Evolutionary conservation across 92 coral and sea anemone species (phyloP).

Genomic region (Virgularia gustaviana): DNA sequence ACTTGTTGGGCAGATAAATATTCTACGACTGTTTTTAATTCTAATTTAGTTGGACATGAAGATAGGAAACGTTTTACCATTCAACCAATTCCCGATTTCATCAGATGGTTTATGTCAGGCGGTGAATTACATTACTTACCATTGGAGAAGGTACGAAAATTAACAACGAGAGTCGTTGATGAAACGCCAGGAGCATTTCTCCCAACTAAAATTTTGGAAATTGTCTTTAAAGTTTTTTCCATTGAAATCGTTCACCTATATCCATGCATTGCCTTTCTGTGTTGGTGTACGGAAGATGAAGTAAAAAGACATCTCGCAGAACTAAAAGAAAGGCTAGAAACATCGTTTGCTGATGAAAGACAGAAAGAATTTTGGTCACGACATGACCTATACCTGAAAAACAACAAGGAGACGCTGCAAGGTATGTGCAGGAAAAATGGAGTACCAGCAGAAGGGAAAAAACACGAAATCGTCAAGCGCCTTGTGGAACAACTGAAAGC

Average conservation of each 20-base stretch:
- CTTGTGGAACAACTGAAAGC: conserved; percentile 34
- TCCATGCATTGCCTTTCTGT: conserved; percentile 19
- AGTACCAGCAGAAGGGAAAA: conserved; percentile 47
- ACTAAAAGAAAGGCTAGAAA: conserved; percentile 23
- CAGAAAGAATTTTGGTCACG: conserved; percentile 47
- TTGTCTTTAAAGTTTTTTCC: conserved; percentile 22
- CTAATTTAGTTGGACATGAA: conserved; percentile 6
- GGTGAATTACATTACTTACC: conserved; percentile 39
- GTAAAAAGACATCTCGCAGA: conserved; percentile 10
- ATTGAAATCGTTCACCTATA: conserved; percentile 2
- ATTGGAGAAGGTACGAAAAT: background rate
- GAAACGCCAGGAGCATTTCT: conserved; percentile 39
- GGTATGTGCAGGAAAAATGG: conserved; percentile 19
- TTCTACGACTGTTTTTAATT: conserved; percentile 25
- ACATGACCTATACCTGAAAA: conserved; percentile 40
- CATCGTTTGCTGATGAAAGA: conserved; percentile 35
- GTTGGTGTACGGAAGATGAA: conserved; percentile 39
- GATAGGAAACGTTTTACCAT: background rate
- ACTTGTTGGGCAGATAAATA: conserved; percentile 37
- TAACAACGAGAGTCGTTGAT: conserved; percentile 9
- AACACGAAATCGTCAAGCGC: conserved; percentile 44
- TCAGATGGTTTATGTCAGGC: conserved; percentile 35
- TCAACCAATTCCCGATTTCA: conserved; percentile 56
- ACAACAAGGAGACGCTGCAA: conserved; percentile 27
- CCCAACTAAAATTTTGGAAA: conserved; percentile 33